Base-by-base conservation (phyloP, 2,113 vertebrate species). In the Arvicanthis niloticus region DNA sequence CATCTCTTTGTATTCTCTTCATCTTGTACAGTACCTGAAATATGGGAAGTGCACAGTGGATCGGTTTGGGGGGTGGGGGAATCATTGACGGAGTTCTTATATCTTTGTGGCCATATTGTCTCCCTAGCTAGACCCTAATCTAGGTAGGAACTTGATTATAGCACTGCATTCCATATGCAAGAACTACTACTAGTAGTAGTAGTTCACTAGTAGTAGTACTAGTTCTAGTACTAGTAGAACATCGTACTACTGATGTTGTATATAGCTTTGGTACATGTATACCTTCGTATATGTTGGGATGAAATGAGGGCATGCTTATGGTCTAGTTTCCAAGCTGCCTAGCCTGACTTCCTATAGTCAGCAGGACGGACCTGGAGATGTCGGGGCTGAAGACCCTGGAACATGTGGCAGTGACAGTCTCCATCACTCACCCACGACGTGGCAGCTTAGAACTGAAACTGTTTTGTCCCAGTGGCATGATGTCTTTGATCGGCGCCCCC, bases 301-400 rank as follows among this genome's bases (percentile, higher is more conserved):
- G 81, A 85, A 75, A 72, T 58, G 84, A 91, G 92, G 90, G 90
- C 8, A 0, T 96, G 65, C 73, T 48, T 42, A 1, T 40, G 91
- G 90, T 90, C 96, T 91, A 85, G 88, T 80, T 91, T 90, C 94
- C 81, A 94, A 94, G 73, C 94, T 81, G 81, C 72, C 85, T 70
- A 67, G 97, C 72, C 96, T 97, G 97, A 95, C 94, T 95, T 62
- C 65, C 90, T 60, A 78, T 93, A 96, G 99, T 99, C 90, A 99
- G 99, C 45, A 93, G 97, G 1, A 94, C 77, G 0, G 99, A 99
- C 97, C 98, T 99, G 97, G 95, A 93, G 87, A 98, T 99, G n/a
- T 99, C 99, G 0, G 99, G 99, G n/a, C 99, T 99, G 99, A 98
- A 98, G 96, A 99, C 99, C 0, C 98, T 99, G 98, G 99, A 99